These are phyloP conservation scores for Aspidoscelis tigris DNA, from an alignment of 2,113 vertebrate genomes.

Conservation along the genomic window DNA sequence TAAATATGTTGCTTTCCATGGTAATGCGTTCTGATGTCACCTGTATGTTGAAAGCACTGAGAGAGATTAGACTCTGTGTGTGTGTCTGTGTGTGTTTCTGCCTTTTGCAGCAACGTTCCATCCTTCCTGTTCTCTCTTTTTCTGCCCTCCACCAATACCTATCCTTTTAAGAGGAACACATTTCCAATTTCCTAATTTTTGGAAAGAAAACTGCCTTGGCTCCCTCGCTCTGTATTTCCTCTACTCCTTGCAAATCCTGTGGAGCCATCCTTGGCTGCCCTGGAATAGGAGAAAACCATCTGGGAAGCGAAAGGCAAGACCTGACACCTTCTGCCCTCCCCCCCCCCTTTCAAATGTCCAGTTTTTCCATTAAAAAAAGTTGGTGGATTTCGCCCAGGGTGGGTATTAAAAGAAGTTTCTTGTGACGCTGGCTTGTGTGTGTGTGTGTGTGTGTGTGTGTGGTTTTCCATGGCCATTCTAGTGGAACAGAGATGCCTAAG, in stretches of 20 bases:
- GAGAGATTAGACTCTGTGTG: background rate
- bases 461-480: too few relatives aligned
- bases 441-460: background rate
- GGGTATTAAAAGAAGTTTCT: background rate
- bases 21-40: conserved; percentile 43
- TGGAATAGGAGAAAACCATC: background rate
- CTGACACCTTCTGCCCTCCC: background rate
- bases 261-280: background rate
- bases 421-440: background rate
- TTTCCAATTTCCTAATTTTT: background rate
- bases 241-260: too few relatives aligned
- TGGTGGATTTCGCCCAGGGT: background rate
- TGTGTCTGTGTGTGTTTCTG: background rate
- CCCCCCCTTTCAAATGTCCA: background rate
- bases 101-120: background rate
- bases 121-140: too few relatives aligned
- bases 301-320: background rate
- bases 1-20: conserved; percentile 40
- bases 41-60: conserved; percentile 37
- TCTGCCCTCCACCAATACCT: too few relatives aligned
- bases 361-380: conserved; percentile 19
- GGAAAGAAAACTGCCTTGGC: too few relatives aligned
- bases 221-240: background rate
- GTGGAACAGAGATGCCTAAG: too few relatives aligned
- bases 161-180: background rate